Evolutionary conservation across 2,113 vertebrate genomes (phyloP), one percentile per base, ranked within the genome.

Genomic region (Brachypodius melanocephalos): DNA sequence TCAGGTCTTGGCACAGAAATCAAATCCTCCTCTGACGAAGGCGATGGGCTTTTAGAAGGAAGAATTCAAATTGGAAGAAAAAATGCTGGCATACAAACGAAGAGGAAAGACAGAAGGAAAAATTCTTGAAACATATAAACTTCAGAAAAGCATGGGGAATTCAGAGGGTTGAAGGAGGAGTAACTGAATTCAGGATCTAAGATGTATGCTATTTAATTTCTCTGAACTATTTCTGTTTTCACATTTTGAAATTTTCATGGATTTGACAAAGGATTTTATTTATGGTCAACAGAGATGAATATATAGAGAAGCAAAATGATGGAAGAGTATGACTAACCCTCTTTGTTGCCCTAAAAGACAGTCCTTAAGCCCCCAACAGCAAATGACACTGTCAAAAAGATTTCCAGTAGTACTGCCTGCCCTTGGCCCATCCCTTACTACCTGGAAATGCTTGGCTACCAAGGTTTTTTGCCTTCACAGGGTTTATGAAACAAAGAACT

Each of bases 231-330:
- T 73, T 89, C 69, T 90, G 14, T 29, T 42, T 85, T 76, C 52
- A 77, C 32, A 13, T 36, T 92, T 75, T 65, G 59, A 67, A 86
- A 72, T 81, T 52, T 75, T 68, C 19, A 54, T 58, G 42, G 54
- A 79, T 87, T 89, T 92, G 69, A 82, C 29, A 82, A 89, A 51
- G 28, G 10, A 67, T 58, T 88, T 96, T 93, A 80, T 93, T 84
- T 92, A 75, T 40, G 45, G 45, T 89, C 83, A 89, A 26, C 26
- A 63, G 40, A 84, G 32, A 54, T 48, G 17, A 93, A 63, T 88
- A 90, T 61, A 86, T 31, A 65, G 15, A 8, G 34, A 85, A 73
- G 10, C 3, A 45, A 85, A 94, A 36, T 57, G 21, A 73, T 57
- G 36, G 65, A 57, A 40, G 34, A 71, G 36, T 71, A 34, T 72